Conservation (phyloP, 1,140 invertebrate species). For the Zaprionus capensis region DNA sequence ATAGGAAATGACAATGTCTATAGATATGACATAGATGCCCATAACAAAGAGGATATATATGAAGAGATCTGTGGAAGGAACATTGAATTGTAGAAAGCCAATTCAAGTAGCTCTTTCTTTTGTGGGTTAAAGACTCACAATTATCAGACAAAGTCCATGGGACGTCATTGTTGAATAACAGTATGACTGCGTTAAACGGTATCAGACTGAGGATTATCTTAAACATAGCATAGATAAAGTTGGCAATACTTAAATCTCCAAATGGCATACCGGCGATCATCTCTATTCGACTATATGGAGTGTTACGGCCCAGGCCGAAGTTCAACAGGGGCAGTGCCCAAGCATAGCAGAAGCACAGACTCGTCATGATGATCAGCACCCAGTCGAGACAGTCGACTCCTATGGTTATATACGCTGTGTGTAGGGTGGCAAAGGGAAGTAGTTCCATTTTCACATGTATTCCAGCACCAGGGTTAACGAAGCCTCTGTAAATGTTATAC, state of each 20-base stretch:
- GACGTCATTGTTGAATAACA: constrained; percentile 9
- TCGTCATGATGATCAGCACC: not conserved
- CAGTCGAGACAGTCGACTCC: not conserved
- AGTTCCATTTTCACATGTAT: constrained; percentile 42
- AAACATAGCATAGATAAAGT: constrained; percentile 40
- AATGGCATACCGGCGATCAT: constrained; percentile 50
- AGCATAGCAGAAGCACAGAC: constrained; percentile 47
- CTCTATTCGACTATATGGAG: constrained; percentile 47
- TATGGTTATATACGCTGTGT: constrained; percentile 6
- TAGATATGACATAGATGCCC: constrained; percentile 35
- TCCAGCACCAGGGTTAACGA: constrained; percentile 13
- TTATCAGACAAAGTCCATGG: constrained; percentile 15
- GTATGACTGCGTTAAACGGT: constrained; percentile 20
- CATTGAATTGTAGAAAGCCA: not conserved
- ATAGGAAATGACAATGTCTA: constrained; percentile 33
- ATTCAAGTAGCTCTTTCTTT: not conserved
- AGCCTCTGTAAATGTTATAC: constrained; percentile 32
- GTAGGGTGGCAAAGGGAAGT: constrained; percentile 36
- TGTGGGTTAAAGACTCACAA: constrained; percentile 25
- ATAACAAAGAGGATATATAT: constrained; percentile 15
- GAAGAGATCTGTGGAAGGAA: constrained; percentile 12
- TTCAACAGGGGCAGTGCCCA: constrained; percentile 51
- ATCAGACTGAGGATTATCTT: constrained; percentile 7
- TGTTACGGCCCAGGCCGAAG: constrained; percentile 7
- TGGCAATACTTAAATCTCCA: constrained; percentile 16